Evolutionary conservation across 2,113 vertebrate genomes (phyloP), one percentile per base, ranked within the genome.

Genomic region (Plectropomus leopardus): DNA sequence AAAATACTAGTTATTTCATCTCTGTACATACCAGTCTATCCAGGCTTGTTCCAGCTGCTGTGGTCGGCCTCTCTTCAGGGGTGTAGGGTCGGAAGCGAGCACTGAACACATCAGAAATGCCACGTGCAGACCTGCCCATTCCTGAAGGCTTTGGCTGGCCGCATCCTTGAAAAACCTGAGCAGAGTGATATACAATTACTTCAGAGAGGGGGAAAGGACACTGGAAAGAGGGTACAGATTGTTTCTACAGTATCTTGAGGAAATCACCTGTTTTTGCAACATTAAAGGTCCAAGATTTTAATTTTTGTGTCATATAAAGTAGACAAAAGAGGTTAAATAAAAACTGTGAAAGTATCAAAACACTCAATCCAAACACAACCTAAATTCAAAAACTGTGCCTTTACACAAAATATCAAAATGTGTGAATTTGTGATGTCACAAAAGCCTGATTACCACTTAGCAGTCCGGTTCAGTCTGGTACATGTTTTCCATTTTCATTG

Each of bases 91-190:
- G 95, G 84, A 97, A 99, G 0, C 97, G 95, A 0, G 91, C 82
- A 30, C 93, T 98, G 77, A 98, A 97, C 42, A 96, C 96, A 76
- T 98, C 98, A 21, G 96, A 94, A 89, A 96, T 94, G 5, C 97
- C 97, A 6, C 98, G 96, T 9, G 95, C 92, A 44, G 96, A 96
- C 80, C 98, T 94, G 80, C 97, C 94, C 11, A 95, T 92, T 74
- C 95, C 95, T 36, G 94, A 94, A 15, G 96, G 95, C 92, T 98
- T 99, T 30, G 97, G 98, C 36, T 98, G 96, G 36, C 98, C 98
- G 85, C 98, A 99, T 71, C 96, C 96, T 88, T 98, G 96, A 87
- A 99, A 99, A 72, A 99, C 96, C 98, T 99, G n/a, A 71, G 70
- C 19, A 77, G 10, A 58, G 40, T 48, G 28, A 54, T 59, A 64